A percentile compares a stretch with the other conserved stretches of the same genome.
phyloP scores from a whole-genome alignment of 2,888 invertebrate species.

The Lysandra bellargus region DNA sequence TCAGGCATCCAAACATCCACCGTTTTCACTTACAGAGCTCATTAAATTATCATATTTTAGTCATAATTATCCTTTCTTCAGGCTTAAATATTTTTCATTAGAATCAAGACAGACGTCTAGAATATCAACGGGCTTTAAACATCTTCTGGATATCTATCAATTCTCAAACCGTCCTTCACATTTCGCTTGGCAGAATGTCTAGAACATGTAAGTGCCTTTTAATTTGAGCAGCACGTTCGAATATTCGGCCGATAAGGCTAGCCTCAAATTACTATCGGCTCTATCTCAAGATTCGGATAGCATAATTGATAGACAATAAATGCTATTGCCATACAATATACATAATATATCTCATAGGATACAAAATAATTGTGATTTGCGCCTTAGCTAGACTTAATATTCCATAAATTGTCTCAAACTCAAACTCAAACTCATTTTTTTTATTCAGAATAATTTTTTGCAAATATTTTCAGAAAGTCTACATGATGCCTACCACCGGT shows the following conservation, averaged over 20 bases:
- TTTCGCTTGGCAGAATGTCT: background rate
- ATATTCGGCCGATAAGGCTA: background rate
- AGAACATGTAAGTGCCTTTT: background rate
- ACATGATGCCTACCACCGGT: too few relatives aligned
- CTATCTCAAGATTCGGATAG: conserved; percentile 2
- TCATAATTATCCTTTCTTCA: too few relatives aligned
- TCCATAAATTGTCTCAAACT: background rate
- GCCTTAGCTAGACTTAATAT: background rate
- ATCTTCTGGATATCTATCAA: background rate
- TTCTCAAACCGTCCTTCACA: background rate
- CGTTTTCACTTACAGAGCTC: too few relatives aligned
- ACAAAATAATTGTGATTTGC: background rate
- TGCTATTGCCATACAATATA: background rate
- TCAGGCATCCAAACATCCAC: too few relatives aligned
- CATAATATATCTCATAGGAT: background rate
- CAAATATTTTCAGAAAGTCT: too few relatives aligned
- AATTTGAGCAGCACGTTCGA: background rate
- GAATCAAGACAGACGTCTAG: background rate
- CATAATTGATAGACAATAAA: background rate
- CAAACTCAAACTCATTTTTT: too few relatives aligned
- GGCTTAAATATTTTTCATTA: too few relatives aligned
- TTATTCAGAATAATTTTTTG: too few relatives aligned
- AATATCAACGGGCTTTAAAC: background rate
- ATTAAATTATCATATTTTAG: too few relatives aligned
- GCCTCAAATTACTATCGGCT: background rate